phyloP scores from a whole-genome alignment of 2,888 invertebrate species.

The Eremobia ochroleuca region DNA sequence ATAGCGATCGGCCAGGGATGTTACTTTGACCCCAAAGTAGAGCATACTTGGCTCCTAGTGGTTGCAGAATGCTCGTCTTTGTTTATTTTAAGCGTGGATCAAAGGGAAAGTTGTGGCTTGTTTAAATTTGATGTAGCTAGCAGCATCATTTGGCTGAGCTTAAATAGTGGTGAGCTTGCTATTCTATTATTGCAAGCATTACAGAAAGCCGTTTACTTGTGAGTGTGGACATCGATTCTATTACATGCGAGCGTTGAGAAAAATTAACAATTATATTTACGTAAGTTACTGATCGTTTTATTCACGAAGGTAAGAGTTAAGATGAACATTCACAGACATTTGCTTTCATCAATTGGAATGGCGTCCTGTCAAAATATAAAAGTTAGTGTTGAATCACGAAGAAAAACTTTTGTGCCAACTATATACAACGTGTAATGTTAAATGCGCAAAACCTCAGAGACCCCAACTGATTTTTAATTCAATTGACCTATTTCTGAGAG shows the following conservation, averaged over 20 bases:
- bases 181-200: background rate
- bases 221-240: too few relatives aligned
- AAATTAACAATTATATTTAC: background rate
- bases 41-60: slow-evolving; percentile 55
- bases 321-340: too few relatives aligned
- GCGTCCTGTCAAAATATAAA: background rate
- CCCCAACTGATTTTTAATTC: too few relatives aligned
- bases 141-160: slow-evolving; percentile 21
- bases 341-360: background rate
- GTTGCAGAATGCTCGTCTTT: slow-evolving; percentile 48
- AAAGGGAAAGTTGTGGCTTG: slow-evolving; percentile 51
- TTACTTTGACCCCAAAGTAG: slow-evolving; percentile 48
- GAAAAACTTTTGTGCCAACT: too few relatives aligned
- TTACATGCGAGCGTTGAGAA: background rate
- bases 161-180: background rate
- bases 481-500: too few relatives aligned
- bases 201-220: background rate
- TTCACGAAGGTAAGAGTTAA: background rate
- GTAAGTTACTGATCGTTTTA: background rate
- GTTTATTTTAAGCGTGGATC: slow-evolving; percentile 47
- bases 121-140: slow-evolving; percentile 30
- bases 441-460: too few relatives aligned
- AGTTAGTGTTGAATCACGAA: too few relatives aligned
- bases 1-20: slow-evolving; percentile 61
- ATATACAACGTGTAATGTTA: too few relatives aligned